Conservation (phyloP, 2,888 invertebrate species). For the Drosophila subquinaria region DNA sequence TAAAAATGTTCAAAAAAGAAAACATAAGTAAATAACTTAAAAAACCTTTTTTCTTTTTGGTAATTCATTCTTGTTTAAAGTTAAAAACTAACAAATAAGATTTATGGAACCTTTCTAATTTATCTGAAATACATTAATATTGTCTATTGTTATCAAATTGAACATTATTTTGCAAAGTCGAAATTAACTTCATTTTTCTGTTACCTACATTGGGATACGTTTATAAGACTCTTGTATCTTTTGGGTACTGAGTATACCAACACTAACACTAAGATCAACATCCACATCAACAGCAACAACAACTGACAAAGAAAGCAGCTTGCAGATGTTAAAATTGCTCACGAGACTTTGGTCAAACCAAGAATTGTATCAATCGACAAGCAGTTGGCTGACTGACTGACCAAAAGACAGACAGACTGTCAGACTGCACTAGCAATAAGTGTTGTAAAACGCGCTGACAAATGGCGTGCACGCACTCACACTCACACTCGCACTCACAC, state of each 20-base stretch:
- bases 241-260: not conserved
- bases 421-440: slow-evolving; percentile 31
- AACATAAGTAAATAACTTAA: too few relatives aligned
- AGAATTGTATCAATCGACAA: slow-evolving; percentile 49
- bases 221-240: not conserved
- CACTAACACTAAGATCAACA: slow-evolving; percentile 4
- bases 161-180: not conserved
- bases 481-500: slow-evolving; percentile 2
- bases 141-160: not conserved
- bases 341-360: slow-evolving; percentile 4
- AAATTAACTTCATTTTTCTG: not conserved
- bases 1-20: too few relatives aligned
- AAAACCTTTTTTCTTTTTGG: too few relatives aligned
- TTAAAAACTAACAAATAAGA: too few relatives aligned
- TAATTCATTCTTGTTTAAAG: too few relatives aligned
- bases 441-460: slow-evolving; percentile 51
- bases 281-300: not conserved
- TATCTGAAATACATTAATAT: too few relatives aligned
- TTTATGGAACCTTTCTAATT: too few relatives aligned
- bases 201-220: not conserved
- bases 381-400: slow-evolving; percentile 40
- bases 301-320: slow-evolving; percentile 50
- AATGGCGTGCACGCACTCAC: slow-evolving; percentile 33
- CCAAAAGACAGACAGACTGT: not conserved
- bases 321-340: slow-evolving; percentile 46